phyloP scores from a whole-genome alignment of 2,797 vertebrate species.

The Mionectes olivaceus region DNA sequence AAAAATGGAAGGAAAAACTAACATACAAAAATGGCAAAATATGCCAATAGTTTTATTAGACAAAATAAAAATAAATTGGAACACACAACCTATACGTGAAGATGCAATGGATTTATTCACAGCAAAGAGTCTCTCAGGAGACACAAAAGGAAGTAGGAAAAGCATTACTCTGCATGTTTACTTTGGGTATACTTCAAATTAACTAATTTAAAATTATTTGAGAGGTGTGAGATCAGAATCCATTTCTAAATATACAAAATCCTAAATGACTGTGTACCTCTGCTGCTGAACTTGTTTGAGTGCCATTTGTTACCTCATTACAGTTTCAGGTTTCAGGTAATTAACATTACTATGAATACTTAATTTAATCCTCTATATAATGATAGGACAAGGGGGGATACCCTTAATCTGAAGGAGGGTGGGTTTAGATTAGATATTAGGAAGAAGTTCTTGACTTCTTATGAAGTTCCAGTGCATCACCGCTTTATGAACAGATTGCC shows the following conservation, averaged over 20 bases:
- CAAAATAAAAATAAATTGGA: background rate
- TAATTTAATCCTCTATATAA: background rate
- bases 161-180: background rate
- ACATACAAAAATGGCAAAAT: background rate
- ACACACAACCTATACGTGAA: background rate
- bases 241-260: background rate
- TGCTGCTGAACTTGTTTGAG: background rate
- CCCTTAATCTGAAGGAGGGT: background rate
- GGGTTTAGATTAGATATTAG: background rate
- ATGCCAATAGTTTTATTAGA: background rate
- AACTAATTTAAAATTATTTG: background rate
- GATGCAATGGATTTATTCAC: background rate
- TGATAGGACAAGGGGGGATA: background rate
- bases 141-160: background rate
- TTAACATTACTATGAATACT: background rate
- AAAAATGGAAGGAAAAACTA: background rate
- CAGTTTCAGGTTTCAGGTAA: background rate
- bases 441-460: background rate
- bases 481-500: background rate
- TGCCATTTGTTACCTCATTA: background rate
- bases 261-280: background rate
- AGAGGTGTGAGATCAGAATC: background rate
- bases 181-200: background rate
- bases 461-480: background rate
- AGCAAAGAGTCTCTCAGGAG: background rate